Conservation (phyloP, 2,113 vertebrate species). For the Dipodomys spectabilis region DNA sequence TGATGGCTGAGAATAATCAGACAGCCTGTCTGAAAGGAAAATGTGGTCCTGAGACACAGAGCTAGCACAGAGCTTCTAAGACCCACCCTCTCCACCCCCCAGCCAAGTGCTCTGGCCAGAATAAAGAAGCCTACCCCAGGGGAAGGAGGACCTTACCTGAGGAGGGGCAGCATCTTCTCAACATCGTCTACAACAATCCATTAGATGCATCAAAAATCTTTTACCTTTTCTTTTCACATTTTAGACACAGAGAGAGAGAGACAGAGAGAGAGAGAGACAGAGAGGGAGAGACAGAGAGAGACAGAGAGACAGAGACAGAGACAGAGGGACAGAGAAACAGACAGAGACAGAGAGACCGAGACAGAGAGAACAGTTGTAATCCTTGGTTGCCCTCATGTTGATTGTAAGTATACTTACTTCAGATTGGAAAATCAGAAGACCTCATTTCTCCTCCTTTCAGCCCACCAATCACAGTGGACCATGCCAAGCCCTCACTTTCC, state of each 20-base stretch:
- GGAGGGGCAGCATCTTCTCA: background rate
- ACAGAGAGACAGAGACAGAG: no score
- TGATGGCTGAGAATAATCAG: constrained; percentile 32
- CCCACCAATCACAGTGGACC: background rate
- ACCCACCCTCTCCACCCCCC: no score
- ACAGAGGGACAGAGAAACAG: no score
- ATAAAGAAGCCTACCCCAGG: background rate
- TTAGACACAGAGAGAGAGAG: background rate
- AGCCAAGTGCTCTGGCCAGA: background rate
- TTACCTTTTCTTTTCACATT: background rate
- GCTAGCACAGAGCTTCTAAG: background rate
- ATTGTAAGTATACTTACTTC: background rate
- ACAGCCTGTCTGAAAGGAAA: constrained; percentile 11
- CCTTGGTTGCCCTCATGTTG: background rate
- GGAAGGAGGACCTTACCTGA: background rate
- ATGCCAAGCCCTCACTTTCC: rapidly evolving
- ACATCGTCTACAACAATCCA: background rate
- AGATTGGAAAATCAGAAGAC: background rate
- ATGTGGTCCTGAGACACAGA: background rate
- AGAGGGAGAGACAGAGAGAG: no score
- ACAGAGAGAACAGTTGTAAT: no score
- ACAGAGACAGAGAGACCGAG: no score
- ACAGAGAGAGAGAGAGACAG: no score
- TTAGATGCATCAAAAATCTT: background rate
- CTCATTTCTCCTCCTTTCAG: background rate